Evolutionary conservation across 2,888 invertebrate genomes (phyloP).

Genomic region (Kuschelorhynchus macadamiae): DNA sequence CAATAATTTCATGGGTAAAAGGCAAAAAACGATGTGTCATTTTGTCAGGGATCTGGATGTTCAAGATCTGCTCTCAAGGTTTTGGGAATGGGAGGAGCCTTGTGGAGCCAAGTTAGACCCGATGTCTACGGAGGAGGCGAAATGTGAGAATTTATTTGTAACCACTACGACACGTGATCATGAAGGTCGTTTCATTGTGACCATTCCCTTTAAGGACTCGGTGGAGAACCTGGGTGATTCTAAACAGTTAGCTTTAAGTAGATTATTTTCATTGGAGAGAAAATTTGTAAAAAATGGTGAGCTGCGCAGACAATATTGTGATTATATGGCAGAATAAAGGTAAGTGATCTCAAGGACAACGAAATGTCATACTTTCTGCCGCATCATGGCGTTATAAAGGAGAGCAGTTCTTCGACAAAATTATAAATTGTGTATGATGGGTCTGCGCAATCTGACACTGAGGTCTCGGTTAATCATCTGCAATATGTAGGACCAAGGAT

Average conservation of each 20-base stretch:
- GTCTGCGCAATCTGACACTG: conserved; percentile 38
- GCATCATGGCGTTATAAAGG: conserved; percentile 50
- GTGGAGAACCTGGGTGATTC: neutral
- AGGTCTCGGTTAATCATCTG: conserved; percentile 47
- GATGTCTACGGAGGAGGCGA: too few relatives aligned
- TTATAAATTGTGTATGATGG: conserved; percentile 52
- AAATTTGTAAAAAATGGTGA: neutral
- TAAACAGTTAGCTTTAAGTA: neutral
- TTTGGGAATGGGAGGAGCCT: too few relatives aligned
- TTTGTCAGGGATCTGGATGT: too few relatives aligned
- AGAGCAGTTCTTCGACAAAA: conserved; percentile 42
- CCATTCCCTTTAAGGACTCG: neutral
- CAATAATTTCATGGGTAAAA: too few relatives aligned
- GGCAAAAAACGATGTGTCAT: too few relatives aligned
- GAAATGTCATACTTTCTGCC: conserved; percentile 45
- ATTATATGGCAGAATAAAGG: conserved; percentile 6
- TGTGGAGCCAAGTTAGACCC: too few relatives aligned
- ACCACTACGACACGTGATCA: conserved; percentile 50
- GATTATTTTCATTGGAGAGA: neutral
- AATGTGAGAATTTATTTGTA: too few relatives aligned
- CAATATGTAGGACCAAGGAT: conserved; percentile 8
- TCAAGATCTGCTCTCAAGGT: too few relatives aligned
- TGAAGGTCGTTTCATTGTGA: conserved; percentile 2
- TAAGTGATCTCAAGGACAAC: neutral
- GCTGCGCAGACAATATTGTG: neutral